Percentiles rank a stretch among this genome's conserved stretches.
These are phyloP conservation scores for Ophion ellenae DNA, from an alignment of 2,888 invertebrate species.

Conservation along the genomic window DNA sequence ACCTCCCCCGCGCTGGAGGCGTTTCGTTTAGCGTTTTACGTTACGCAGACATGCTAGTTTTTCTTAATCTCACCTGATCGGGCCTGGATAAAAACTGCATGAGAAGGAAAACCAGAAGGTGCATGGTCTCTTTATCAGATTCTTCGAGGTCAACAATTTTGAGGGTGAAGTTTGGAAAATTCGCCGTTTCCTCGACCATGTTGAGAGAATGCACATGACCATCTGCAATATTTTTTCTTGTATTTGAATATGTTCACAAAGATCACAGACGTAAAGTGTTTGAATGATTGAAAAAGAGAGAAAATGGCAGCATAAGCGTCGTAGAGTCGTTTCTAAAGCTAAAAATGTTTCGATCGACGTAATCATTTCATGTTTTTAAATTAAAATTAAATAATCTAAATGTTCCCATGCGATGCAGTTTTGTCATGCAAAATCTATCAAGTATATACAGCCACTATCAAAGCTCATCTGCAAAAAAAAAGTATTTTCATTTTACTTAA, in stretches of 20 bases:
- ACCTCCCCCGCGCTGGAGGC: too few species aligned
- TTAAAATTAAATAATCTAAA: conserved; percentile 20
- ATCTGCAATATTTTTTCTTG: conserved; percentile 85
- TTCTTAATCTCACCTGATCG: conserved; percentile 85
- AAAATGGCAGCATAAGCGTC: conserved; percentile 39
- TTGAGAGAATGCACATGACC: conserved; percentile 94
- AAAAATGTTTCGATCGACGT: not conserved
- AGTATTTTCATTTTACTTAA: not conserved
- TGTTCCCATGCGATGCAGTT: conserved; percentile 54
- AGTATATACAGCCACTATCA: conserved; percentile 17
- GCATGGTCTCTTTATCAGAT: conserved; percentile 97
- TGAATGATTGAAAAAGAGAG: conserved; percentile 4
- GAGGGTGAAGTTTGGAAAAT: conserved; percentile 91
- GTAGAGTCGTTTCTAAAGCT: not conserved
- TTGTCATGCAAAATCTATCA: conserved; percentile 34
- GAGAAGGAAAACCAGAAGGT: conserved; percentile 96
- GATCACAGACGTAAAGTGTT: not conserved
- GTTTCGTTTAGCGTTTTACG: not conserved
- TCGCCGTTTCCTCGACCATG: conserved; percentile 89
- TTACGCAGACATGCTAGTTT: not conserved
- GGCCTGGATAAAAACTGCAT: conserved; percentile 97
- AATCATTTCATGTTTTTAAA: not conserved
- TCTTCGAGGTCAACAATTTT: conserved; percentile 97
- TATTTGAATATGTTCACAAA: not conserved
- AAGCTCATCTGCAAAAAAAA: not conserved